Evolutionary conservation across 1,140 invertebrate species (phyloP), one percentile per base, ranked within the genome.

Genomic region (Centruroides sculpturatus): DNA sequence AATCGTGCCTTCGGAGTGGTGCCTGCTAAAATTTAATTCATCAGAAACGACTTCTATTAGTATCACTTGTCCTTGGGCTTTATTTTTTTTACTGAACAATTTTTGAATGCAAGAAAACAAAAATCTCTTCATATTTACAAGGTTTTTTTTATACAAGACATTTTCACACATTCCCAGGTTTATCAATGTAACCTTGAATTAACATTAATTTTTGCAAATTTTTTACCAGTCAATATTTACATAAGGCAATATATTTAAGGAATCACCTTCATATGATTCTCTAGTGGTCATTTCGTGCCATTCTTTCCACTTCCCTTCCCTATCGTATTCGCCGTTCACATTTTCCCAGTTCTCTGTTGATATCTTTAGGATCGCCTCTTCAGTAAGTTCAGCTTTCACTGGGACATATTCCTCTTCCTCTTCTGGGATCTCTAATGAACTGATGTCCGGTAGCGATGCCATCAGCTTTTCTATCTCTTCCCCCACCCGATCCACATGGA

Each of bases 221-320:
- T 41, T 41, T 53, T 36, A 53, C 71, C 69, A 91, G 81, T 92
- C 87, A 77, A 89, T 86, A 72, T 91, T 83, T 77, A 90, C 87
- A 79, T 94, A 94, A 78, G 90, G 90, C 82, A 92, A 81, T 80
- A 92, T 85, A 76, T 84, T 82, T 74, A 92, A 79, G 69, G 80
- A 77, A 73, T 88, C 84, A 70, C 78, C 83, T 74, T 80, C 79
- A 69, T 79, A 85, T 67, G 81, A 83, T 72, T 77, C 78, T 74
- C 75, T 80, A 65, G 81, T 80, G 64, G 82, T 77, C 73, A 82
- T 83, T 75, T 92, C 83, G 72, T 88, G 83, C 86, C 87, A 92
- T 75, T 89, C 84, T 63, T 82, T 78, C 80, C 91, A 92, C 54
- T 77, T 72, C 36, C 76, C 73, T 65, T 78, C 69, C 61, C 66